Base-by-base conservation (phyloP, 1,140 invertebrate species). In the Scaptomyza pallida region DNA sequence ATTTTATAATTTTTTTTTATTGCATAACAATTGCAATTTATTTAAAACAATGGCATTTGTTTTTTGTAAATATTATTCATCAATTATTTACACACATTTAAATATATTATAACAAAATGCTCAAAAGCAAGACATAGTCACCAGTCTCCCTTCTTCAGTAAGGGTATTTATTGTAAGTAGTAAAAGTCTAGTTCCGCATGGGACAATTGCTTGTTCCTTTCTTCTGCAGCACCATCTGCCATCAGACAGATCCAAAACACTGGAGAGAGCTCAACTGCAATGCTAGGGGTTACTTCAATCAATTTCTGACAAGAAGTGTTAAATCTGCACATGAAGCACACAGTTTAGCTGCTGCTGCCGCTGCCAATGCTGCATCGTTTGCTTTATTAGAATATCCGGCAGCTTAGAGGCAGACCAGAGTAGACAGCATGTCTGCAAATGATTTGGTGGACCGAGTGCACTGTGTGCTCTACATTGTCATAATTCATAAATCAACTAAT, bases 401-500 rank as follows among this genome's bases (percentile, higher is more conserved):
- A 82, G 86, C 78, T 82, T 76, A 78, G 62, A 70, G 57, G 43
- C 23, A 47, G 61, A 51, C 57, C 44, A 47, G 26, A 47, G 56
- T 40, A 64, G 78, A 82, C 79, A 68, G 64, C 37, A 19, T 85
- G 72, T 77, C 81, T 73, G 76, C 71, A 19, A 19, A 16, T 47
- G 60, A 37, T 57, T 37, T 30, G 26, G 6, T 30, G 26, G 26
- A 30, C 26, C 2, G 40, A 40, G 23, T 48, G 23, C n/a, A 6
- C 23, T 26, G 26, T 30, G 23, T 63, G 75, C 60, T 85, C 76
- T 70, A 72, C 75, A 88, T 85, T 78, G 83, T 89, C 86, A 89
- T 89, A 89, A 89, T 89, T 89, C 86, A 89, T 89, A 89, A 89
- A 89, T 89, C 86, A 89, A 89, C 80, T 78, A 89, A 89, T 89